These are phyloP conservation scores for Plumapathes pennacea DNA, from an alignment of 92 coral and sea anemone genomes.

Conservation along the genomic window DNA sequence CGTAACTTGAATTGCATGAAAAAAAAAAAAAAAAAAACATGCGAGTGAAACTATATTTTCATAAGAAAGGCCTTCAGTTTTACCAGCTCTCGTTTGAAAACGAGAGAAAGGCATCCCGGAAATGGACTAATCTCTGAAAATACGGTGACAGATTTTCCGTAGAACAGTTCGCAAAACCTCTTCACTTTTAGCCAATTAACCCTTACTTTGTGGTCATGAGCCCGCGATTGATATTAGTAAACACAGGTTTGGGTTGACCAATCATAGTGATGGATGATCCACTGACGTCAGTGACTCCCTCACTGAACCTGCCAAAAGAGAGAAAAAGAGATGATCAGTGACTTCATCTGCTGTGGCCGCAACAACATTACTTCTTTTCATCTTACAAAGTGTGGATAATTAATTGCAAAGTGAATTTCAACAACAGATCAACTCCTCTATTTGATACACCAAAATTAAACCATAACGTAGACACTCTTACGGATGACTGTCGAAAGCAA, in stretches of 20 bases:
- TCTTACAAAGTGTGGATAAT: background rate
- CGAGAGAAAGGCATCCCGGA: too few relatives aligned
- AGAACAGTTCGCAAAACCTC: too few relatives aligned
- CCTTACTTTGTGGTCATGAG: slow-evolving; percentile 89
- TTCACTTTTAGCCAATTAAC: background rate
- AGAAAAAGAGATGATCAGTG: too few relatives aligned
- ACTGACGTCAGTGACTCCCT: slow-evolving; percentile 93
- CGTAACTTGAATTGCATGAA: too few relatives aligned
- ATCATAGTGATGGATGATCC: slow-evolving; percentile 86
- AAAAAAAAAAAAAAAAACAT: too few relatives aligned
- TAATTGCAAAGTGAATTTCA: background rate
- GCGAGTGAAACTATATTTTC: too few relatives aligned
- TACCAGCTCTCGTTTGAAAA: too few relatives aligned
- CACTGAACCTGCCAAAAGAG: slow-evolving; percentile 64
- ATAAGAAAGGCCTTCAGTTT: too few relatives aligned
- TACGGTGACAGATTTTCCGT: too few relatives aligned
- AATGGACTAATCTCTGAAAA: too few relatives aligned
- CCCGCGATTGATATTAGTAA: slow-evolving; percentile 77
- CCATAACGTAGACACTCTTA: too few relatives aligned
- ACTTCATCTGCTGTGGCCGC: background rate
- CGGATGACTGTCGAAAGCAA: too few relatives aligned
- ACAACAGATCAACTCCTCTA: background rate
- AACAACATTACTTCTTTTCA: background rate
- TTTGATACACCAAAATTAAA: background rate
- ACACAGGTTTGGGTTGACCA: slow-evolving; percentile 75